Evolutionary conservation across 2,797 vertebrate genomes (phyloP).

Genomic region (Denticeps clupeoides): DNA sequence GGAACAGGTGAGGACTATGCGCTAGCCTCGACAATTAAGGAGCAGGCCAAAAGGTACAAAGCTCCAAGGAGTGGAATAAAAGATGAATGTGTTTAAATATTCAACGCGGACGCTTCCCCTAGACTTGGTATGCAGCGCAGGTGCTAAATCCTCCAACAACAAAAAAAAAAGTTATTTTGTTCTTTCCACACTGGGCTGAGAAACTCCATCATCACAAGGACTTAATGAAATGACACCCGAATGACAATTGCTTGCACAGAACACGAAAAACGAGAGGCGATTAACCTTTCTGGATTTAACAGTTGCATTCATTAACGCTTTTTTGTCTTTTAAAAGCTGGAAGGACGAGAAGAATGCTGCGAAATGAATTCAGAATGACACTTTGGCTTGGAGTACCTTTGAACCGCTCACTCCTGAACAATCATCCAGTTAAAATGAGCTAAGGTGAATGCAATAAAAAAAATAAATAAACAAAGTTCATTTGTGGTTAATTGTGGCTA

Average conservation of each 20-base stretch:
- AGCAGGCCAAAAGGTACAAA: conserved; percentile 32
- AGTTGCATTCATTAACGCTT: too few relatives aligned
- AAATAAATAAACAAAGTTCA: conserved; percentile 7
- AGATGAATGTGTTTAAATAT: conserved; percentile 36
- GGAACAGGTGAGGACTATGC: conserved; percentile 20
- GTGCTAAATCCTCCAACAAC: conserved; percentile 18
- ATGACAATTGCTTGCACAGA: conserved; percentile 14
- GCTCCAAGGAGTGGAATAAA: conserved; percentile 28
- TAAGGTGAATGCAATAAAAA: conserved; percentile 1
- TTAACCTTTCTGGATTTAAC: too few relatives aligned
- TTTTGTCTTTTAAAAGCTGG: too few relatives aligned
- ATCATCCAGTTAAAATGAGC: too few relatives aligned
- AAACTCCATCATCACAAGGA: conserved; percentile 28
- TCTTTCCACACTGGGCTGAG: conserved; percentile 13
- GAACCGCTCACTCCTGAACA: too few relatives aligned
- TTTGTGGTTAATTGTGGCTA: conserved; percentile 10
- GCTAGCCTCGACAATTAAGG: conserved; percentile 28
- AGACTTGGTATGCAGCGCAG: conserved; percentile 30
- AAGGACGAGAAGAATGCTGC: too few relatives aligned
- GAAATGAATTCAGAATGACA: too few relatives aligned
- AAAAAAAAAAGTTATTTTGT: conserved; percentile 26
- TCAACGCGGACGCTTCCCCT: conserved; percentile 23
- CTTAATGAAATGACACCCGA: conserved; percentile 21
- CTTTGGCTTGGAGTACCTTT: too few relatives aligned
- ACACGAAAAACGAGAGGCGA: conserved; percentile 4